These are phyloP conservation scores for Propithecus deckenii DNA, from an alignment of 2,797 vertebrate species.

Conservation along the genomic window DNA sequence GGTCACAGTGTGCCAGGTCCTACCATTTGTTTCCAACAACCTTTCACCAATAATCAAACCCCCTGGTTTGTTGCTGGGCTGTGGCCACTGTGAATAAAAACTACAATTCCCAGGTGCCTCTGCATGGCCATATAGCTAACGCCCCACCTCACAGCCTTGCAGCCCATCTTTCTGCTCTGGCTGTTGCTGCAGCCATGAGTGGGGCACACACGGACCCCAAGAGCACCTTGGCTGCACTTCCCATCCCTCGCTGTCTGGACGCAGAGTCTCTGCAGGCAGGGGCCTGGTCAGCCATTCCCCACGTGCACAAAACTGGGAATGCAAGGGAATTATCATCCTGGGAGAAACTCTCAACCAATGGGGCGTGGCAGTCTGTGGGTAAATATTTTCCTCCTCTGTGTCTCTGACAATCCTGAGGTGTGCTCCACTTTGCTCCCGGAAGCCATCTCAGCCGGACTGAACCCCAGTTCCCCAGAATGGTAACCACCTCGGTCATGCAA, in stretches of 20 bases:
- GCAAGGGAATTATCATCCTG: fast-evolving
- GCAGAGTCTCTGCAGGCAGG: background rate
- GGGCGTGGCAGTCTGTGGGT: background rate
- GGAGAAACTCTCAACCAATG: background rate
- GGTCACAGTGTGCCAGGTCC: background rate
- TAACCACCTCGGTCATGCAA: background rate
- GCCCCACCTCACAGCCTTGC: background rate
- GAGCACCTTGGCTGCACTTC: background rate
- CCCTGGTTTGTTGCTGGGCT: background rate
- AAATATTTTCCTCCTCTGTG: background rate
- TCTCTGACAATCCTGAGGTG: background rate
- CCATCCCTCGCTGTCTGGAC: background rate
- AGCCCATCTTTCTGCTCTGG: background rate
- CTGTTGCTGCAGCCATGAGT: background rate
- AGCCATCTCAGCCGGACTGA: background rate
- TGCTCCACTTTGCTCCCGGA: background rate
- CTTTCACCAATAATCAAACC: background rate
- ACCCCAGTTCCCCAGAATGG: background rate
- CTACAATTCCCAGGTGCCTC: conserved; percentile 10
- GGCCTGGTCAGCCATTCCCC: background rate
- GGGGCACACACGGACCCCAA: fast-evolving
- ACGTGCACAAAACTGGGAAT: background rate
- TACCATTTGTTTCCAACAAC: background rate
- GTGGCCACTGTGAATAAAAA: background rate
- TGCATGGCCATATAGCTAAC: background rate